A percentile compares a stretch with the other conserved stretches of the same genome.
Conservation (phyloP, 2,113 vertebrate genomes). For the Hoplias malabaricus region DNA sequence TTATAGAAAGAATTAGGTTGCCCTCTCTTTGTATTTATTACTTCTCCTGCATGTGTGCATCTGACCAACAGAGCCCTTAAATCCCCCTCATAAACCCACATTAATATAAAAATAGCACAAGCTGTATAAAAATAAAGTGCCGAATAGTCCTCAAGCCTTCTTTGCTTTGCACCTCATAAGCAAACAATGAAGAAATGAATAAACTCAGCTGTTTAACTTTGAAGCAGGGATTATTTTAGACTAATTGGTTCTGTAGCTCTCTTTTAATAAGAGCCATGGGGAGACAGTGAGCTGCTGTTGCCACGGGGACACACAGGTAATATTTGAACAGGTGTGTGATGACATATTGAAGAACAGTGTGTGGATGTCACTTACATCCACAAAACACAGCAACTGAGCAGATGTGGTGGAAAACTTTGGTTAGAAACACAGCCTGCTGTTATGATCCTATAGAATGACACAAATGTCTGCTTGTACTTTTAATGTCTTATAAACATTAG, state of each 20-base stretch:
- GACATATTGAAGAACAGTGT: conserved; percentile 34
- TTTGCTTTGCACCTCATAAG: neutral
- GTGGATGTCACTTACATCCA: conserved; percentile 28
- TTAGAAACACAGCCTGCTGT: neutral
- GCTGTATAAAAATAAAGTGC: neutral
- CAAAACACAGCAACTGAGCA: conserved; percentile 20
- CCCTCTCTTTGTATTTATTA: neutral
- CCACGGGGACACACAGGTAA: conserved; percentile 32
- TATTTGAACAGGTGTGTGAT: conserved; percentile 31
- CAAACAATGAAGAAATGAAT: neutral
- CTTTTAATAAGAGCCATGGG: neutral
- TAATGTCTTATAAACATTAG: neutral
- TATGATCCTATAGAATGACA: neutral
- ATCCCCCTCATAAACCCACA: no score
- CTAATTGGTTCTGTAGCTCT: neutral
- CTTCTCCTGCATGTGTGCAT: neutral
- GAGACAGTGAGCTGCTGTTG: conserved; percentile 3
- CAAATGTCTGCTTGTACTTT: neutral
- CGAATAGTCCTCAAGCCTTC: neutral
- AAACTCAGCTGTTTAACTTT: neutral
- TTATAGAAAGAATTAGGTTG: no score
- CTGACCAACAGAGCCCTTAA: neutral
- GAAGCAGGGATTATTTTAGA: neutral
- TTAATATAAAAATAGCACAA: neutral
- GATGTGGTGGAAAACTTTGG: neutral